Evolutionary conservation across 2,797 vertebrate genomes (phyloP).

Genomic region (Propithecus perrieri): DNA sequence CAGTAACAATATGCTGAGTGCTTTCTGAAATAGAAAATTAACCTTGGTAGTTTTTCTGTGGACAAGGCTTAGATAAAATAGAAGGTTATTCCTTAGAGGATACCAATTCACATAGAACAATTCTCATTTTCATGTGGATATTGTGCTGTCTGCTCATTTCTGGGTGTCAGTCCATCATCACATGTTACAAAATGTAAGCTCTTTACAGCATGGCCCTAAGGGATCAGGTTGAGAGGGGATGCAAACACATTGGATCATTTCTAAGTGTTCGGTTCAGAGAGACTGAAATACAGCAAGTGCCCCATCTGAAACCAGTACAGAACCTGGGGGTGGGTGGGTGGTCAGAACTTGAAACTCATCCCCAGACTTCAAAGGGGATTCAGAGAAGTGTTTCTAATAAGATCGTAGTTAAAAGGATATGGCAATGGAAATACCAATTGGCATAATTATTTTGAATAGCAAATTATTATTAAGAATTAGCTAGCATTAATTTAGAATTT

Average conservation of each 20-base stretch:
- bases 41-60: not conserved
- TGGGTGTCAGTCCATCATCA: not conserved
- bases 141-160: not conserved
- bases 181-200: constrained; percentile 25
- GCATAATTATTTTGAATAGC: not conserved
- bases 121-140: not conserved
- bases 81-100: not conserved
- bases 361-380: not conserved
- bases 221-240: not conserved
- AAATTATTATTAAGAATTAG: constrained; percentile 4
- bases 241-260: not conserved
- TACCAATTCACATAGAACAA: not conserved
- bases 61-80: not conserved
- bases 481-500: constrained; percentile 16
- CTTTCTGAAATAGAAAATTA: constrained; percentile 60
- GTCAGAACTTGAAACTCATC: not conserved
- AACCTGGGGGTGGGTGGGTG: not conserved
- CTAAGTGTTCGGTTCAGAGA: not conserved
- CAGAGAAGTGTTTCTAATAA: not conserved
- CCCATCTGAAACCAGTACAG: not conserved
- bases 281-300: not conserved
- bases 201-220: not conserved
- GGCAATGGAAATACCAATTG: not conserved
- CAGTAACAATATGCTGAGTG: not conserved
- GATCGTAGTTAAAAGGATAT: not conserved